Evolutionary conservation across 2,113 vertebrate species (phyloP), one percentile per base, ranked within the genome.

Genomic region (mouse (Mus musculus)): DNA sequence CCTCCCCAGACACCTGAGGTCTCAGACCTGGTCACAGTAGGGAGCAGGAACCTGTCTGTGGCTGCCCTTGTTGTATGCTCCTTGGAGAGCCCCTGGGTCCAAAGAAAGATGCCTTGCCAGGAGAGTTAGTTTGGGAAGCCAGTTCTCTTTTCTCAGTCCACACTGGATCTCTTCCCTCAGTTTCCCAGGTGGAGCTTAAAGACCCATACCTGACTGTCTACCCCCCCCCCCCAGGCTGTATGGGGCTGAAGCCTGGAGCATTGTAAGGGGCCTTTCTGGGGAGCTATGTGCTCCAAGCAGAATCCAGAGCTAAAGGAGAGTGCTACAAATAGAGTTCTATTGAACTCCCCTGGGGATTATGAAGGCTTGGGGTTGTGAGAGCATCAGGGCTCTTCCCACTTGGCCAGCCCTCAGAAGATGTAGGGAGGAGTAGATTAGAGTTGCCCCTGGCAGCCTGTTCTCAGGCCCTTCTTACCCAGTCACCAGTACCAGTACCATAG

Each of bases 41-140:
- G 33, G 2, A 42, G 19, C 5, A 1, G 0, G 20, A 67, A 36
- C 16, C 11, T 0, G 0, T 7, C 14, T 65, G 20, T 7, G 2
- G 17, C 26, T 1, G 0, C 67, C 39, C 28, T 24, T 7, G 4
- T 16, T 5, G 36, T 19, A 4, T 19, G 67, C 33, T 30, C 67
- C 24, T 63, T 0, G 0, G 30, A 69, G 81, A 81, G 42, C 14
- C 67, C 20, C 6, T 2, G 20, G 24, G 33, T n/a, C 13, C 33
- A 6, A 54, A 54, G 46, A n/a, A 36, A 22, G 14, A 33, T 33
- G 42, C 42, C 82, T 63, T 20, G 17, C 24, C 16, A 49, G 26
- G 39, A 9, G 17, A 77, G 65, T 16, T 33, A 7, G 19, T 39
- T 7, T 30, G 26, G 67, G 84, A 78, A 77, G 54, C 46, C 22